These are phyloP conservation scores for Adineta ricciae DNA, from an alignment of 2,888 invertebrate species.

Conservation along the genomic window DNA sequence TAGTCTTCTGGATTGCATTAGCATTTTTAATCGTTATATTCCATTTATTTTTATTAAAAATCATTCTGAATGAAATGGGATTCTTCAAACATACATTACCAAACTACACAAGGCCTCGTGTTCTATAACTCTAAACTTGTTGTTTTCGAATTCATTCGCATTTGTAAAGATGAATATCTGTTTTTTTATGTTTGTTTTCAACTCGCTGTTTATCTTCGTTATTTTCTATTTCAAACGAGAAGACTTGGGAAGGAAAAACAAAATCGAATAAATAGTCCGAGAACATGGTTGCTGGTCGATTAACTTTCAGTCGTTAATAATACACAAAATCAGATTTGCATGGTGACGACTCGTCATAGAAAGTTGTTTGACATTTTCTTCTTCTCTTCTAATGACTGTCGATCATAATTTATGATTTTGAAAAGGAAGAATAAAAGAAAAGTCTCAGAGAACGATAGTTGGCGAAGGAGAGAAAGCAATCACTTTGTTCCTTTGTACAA, in stretches of 20 bases:
- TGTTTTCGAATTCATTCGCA: neutral
- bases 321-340: neutral
- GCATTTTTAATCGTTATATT: slow-evolving; percentile 76
- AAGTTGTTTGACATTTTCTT: neutral
- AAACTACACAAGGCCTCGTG: neutral
- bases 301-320: neutral
- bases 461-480: neutral
- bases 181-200: neutral
- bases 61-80: slow-evolving; percentile 54
- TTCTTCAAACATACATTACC: slow-evolving; percentile 6
- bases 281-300: neutral
- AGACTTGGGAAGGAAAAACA: neutral
- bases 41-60: slow-evolving; percentile 79
- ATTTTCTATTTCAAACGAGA: neutral
- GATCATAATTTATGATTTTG: neutral
- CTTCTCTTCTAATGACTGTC: neutral
- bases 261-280: neutral
- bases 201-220: neutral
- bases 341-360: neutral
- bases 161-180: neutral
- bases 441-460: neutral
- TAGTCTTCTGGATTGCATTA: slow-evolving; percentile 80
- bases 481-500: neutral
- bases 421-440: neutral
- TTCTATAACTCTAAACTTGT: neutral